Percentiles rank a stretch among this genome's conserved stretches.
Conservation (phyloP, 2,797 vertebrate species). For the Poecilia picta region DNA sequence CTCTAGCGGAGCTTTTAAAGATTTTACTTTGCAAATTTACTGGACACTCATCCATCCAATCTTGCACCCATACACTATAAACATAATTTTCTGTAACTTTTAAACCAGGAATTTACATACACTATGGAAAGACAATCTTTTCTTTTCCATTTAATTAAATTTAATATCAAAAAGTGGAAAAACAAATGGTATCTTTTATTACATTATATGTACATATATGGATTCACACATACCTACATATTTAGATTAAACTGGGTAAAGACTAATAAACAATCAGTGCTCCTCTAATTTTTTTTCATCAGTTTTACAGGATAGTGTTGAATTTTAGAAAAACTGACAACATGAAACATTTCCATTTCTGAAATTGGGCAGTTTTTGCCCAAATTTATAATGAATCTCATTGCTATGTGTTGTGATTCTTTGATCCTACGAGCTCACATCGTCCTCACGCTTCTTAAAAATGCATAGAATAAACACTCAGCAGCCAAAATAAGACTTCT, state of each 20-base stretch:
- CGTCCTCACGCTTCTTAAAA: background rate
- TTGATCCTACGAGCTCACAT: background rate
- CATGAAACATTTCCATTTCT: background rate
- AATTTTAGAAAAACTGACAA: background rate
- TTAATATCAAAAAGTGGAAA: no score
- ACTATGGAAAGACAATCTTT: background rate
- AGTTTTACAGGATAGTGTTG: background rate
- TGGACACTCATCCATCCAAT: background rate
- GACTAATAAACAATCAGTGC: no score
- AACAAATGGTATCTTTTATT: no score
- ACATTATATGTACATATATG: no score
- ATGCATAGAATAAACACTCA: constrained; percentile 18
- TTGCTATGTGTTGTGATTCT: background rate
- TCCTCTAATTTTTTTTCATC: no score
- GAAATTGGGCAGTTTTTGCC: background rate
- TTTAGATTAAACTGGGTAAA: no score
- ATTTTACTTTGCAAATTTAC: background rate
- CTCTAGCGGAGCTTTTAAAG: constrained; percentile 27
- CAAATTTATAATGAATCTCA: background rate
- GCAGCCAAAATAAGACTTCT: constrained; percentile 37
- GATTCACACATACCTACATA: no score
- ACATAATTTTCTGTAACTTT: background rate
- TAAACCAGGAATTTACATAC: background rate
- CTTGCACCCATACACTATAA: background rate
- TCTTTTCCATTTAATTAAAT: no score